Evolutionary conservation across 2,113 vertebrate genomes (phyloP).

Genomic region (Bothrops jararaca): DNA sequence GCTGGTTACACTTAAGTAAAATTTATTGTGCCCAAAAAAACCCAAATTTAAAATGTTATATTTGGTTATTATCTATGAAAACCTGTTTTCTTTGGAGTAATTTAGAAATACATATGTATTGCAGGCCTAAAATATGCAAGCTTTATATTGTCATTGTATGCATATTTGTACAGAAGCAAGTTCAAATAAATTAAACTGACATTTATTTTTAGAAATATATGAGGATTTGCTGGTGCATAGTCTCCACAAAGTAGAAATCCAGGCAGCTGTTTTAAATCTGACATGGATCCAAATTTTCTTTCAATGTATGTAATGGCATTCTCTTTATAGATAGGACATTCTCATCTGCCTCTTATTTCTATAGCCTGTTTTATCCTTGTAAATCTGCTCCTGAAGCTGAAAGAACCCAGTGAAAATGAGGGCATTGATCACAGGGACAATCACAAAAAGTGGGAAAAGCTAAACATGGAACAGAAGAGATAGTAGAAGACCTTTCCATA

Average conservation of each 20-base stretch:
- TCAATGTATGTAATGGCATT: background rate
- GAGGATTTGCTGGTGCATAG: background rate
- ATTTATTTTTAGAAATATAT: background rate
- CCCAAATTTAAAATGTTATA: background rate
- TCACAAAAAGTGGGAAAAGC: background rate
- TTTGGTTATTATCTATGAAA: background rate
- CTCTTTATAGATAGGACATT: background rate
- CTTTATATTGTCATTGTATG: background rate
- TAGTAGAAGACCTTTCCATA: background rate
- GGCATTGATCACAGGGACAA: background rate
- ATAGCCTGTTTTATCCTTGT: background rate
- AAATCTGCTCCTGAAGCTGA: background rate
- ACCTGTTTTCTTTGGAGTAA: background rate
- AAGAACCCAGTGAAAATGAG: background rate
- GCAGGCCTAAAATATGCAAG: background rate
- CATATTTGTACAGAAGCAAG: background rate
- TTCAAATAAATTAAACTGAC: background rate
- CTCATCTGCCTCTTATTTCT: background rate
- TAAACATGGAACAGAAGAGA: background rate
- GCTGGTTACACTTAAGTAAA: conserved; percentile 1
- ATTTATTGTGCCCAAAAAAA: background rate
- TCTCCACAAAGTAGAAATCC: background rate
- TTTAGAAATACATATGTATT: background rate
- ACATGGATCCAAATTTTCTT: background rate
- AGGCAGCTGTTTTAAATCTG: background rate